These are phyloP conservation scores for Automeris io DNA, from an alignment of 2,888 invertebrate genomes.

Conservation along the genomic window DNA sequence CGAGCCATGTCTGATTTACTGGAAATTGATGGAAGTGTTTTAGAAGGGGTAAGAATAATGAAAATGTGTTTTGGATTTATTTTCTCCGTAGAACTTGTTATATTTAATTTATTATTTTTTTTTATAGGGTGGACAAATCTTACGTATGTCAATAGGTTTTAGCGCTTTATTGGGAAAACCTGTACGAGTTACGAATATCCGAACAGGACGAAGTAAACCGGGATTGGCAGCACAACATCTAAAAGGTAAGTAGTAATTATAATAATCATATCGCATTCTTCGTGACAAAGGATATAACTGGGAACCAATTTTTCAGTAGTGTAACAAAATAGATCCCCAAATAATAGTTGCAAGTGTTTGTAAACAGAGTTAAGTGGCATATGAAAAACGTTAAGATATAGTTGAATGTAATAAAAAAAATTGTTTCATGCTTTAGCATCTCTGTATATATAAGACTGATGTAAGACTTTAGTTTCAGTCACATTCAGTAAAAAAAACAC, in stretches of 20 bases:
- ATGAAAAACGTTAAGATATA: no score
- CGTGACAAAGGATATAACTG: no score
- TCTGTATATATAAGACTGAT: no score
- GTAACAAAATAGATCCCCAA: no score
- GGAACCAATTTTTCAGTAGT: no score
- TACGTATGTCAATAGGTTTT: slow-evolving; percentile 87
- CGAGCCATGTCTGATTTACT: slow-evolving; percentile 44
- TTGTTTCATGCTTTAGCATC: no score
- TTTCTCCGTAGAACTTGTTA: background rate
- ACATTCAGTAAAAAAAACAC: no score
- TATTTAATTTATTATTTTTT: background rate
- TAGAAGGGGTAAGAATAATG: slow-evolving; percentile 82
- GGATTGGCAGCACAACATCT: slow-evolving; percentile 90
- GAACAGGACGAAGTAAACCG: slow-evolving; percentile 87
- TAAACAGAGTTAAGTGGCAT: no score
- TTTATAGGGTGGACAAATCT: slow-evolving; percentile 91
- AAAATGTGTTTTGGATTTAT: background rate
- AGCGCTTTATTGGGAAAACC: slow-evolving; percentile 86
- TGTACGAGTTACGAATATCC: slow-evolving; percentile 85
- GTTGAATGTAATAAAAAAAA: no score
- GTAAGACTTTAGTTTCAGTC: no score
- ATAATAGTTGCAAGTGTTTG: no score
- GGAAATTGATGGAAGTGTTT: slow-evolving; percentile 86
- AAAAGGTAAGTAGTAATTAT: slow-evolving; percentile 77
- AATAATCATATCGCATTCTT: background rate